phyloP scores from a whole-genome alignment of 2,797 vertebrate genomes.

The Phataginus tricuspis region DNA sequence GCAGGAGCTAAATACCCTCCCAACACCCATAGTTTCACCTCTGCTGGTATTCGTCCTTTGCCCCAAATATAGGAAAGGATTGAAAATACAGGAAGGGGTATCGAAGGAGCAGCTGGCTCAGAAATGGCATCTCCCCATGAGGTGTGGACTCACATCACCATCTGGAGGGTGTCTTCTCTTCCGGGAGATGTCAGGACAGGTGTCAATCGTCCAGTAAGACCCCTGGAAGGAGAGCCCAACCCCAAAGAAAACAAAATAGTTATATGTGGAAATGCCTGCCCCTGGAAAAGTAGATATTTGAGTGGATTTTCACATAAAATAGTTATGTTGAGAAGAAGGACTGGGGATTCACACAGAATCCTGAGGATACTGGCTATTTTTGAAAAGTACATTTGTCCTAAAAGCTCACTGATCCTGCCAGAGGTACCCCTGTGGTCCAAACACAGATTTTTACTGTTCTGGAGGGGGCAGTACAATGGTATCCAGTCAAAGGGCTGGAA shows the following conservation, averaged over 20 bases:
- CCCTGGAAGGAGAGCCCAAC: conserved; percentile 88
- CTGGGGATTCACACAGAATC: not conserved
- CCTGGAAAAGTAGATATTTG: not conserved
- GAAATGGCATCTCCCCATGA: not conserved
- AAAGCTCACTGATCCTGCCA: not conserved
- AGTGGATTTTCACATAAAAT: not conserved
- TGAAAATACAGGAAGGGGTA: not conserved
- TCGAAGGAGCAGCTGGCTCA: not conserved
- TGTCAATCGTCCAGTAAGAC: conserved; percentile 98
- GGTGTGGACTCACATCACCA: conserved; percentile 85
- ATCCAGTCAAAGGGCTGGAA: not conserved
- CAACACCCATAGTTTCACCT: not conserved
- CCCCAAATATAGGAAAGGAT: not conserved
- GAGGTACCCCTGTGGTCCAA: not conserved
- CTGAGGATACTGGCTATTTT: not conserved
- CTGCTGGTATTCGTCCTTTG: not conserved
- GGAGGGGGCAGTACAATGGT: not conserved
- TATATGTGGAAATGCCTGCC: not conserved
- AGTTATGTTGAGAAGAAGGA: conserved; percentile 27
- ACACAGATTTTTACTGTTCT: not conserved
- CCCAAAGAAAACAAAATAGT: not conserved
- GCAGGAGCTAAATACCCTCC: conserved; percentile 38
- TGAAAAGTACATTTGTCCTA: not conserved
- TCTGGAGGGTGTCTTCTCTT: conserved; percentile 90
- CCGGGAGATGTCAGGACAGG: conserved; percentile 89